Evolutionary conservation across 2,113 vertebrate species (phyloP).

Genomic region (Pogona vitticeps): DNA sequence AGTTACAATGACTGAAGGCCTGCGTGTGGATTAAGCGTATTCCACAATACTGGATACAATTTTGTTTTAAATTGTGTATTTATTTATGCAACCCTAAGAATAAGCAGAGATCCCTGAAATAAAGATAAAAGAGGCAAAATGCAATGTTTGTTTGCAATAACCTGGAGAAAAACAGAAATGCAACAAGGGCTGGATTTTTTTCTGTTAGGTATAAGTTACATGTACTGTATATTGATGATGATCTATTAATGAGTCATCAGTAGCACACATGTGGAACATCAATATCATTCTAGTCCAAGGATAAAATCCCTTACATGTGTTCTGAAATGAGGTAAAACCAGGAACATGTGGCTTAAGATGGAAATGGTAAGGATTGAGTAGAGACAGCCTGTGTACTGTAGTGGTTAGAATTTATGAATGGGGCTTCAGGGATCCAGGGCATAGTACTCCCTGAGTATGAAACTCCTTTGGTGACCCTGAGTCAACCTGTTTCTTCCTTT

Average conservation of each 20-base stretch:
- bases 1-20: conserved; percentile 6
- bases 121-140: neutral
- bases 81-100: neutral
- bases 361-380: neutral
- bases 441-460: too few species aligned
- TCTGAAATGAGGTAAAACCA: neutral
- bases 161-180: neutral
- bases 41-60: conserved; percentile 13
- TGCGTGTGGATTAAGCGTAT: conserved; percentile 15
- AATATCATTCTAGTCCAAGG: neutral
- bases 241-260: neutral
- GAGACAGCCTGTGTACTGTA: too few species aligned
- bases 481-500: too few species aligned
- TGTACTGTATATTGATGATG: neutral
- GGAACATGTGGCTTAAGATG: neutral
- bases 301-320: neutral
- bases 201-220: neutral
- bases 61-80: neutral
- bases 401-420: too few species aligned
- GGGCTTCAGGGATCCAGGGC: too few species aligned
- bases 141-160: neutral
- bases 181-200: neutral
- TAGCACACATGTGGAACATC: neutral
- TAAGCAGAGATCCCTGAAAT: neutral
- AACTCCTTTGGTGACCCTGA: too few species aligned